Percentiles rank a stretch among this genome's conserved stretches.
These are phyloP conservation scores for Chelonus formosanus DNA, from an alignment of 2,888 invertebrate species.

Conservation along the genomic window DNA sequence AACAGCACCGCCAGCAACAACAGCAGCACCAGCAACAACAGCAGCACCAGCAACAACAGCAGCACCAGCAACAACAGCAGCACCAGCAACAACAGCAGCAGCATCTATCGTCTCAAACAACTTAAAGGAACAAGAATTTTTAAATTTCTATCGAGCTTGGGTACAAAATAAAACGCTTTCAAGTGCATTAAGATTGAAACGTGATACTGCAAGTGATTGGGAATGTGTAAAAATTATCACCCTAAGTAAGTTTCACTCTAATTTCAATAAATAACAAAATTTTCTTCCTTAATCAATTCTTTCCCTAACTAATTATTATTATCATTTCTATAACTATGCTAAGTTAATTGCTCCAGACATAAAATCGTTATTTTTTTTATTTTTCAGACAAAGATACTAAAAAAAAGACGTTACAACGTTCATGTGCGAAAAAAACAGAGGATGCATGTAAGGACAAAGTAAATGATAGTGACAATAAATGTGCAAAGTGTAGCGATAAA, in stretches of 20 bases:
- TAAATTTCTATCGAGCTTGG: not conserved
- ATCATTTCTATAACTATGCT: no score
- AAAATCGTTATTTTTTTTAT: no score
- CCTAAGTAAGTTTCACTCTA: not conserved
- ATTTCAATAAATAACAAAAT: not conserved
- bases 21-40: not conserved
- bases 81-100: not conserved
- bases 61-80: not conserved
- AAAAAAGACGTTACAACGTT: not conserved
- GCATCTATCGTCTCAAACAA: not conserved
- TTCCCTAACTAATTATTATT: not conserved
- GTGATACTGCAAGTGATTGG: no score
- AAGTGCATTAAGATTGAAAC: no score
- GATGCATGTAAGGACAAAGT: not conserved
- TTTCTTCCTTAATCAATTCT: not conserved
- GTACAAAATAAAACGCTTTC: no score
- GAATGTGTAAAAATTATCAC: conserved; percentile 6
- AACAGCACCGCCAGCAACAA: not conserved
- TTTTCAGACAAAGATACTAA: not conserved
- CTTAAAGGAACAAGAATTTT: not conserved
- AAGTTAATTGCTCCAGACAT: no score
- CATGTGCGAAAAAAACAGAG: not conserved
- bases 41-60: not conserved
- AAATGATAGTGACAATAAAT: not conserved
- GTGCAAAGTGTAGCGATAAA: conserved; percentile 3